These are phyloP conservation scores for Limnephilus marmoratus DNA, from an alignment of 2,888 invertebrate genomes.

Conservation along the genomic window DNA sequence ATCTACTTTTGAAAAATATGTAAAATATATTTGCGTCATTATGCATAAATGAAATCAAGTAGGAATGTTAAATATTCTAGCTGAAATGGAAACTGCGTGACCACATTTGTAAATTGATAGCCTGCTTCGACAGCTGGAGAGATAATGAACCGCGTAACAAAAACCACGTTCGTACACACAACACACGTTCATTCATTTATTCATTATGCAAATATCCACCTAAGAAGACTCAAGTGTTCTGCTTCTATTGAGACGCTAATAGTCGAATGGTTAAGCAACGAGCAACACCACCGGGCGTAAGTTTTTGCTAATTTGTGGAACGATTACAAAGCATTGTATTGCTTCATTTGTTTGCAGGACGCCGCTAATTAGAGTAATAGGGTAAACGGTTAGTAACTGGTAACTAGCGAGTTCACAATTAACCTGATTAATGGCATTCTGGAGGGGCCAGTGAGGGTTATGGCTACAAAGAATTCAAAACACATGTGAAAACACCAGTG, in stretches of 20 bases:
- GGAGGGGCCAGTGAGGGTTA: not conserved
- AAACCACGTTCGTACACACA: not conserved
- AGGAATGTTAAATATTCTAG: not conserved
- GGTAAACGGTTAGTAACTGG: slow-evolving; percentile 22
- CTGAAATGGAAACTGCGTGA: not conserved
- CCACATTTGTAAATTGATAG: slow-evolving; percentile 2
- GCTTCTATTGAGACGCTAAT: slow-evolving; percentile 38
- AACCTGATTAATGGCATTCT: slow-evolving; percentile 32
- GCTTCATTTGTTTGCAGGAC: slow-evolving; percentile 44
- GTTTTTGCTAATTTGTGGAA: slow-evolving; percentile 41
- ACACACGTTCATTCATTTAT: not conserved
- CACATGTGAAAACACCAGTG: not conserved
- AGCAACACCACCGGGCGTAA: not conserved
- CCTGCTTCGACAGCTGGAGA: not conserved
- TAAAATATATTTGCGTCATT: not conserved
- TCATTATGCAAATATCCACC: slow-evolving; percentile 18
- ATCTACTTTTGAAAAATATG: not conserved
- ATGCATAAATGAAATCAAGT: not conserved
- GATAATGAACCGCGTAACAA: not conserved
- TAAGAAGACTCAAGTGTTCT: not conserved
- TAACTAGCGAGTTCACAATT: slow-evolving; percentile 40
- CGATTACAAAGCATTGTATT: slow-evolving; percentile 28
- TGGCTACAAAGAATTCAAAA: slow-evolving; percentile 10
- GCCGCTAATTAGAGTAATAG: slow-evolving; percentile 43
- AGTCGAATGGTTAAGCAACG: not conserved